Base-by-base conservation (phyloP, 2,888 invertebrate genomes). In the Idaea dimidiata region DNA sequence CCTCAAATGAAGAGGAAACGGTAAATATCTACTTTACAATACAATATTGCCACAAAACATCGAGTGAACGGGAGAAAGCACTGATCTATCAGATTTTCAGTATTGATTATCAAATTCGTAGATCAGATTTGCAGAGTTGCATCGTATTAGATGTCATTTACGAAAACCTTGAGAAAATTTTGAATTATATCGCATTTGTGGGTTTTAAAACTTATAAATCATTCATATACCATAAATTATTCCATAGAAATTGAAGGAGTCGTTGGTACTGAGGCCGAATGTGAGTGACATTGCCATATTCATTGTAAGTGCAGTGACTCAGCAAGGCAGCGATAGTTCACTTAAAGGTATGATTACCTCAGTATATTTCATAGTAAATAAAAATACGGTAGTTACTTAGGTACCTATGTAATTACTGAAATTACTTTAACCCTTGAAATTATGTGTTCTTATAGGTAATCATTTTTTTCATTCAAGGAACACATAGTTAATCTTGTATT, bases 251-350 rank as follows among this genome's bases (percentile, higher is more conserved):
- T 59, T 18, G 17, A 76, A 83, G 60, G 76, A 83, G 59, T 70
- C 75, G 53, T 72, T 75, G 6, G 67, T 75, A 57, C 69, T 89
- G 31, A 74, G 75, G 54, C 86, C 92, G 10, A 74, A 86, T 53
- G 62, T 85, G 58, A 86, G 93, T 63, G 94, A 95, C 68, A 88
- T 93, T 57, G 74, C 91, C 17, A 83, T 94, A 43, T 83, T 94
- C 60, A 81, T 94, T 3, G 77, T 94, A 17, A 93, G 94, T 3
- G 94, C 94, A 6, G 82, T 94, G 57, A 92, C 93, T 54, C 95
- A 95, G 73, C 95, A 95, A 88, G 95, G 94, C 67, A 86, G 83
- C 67, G 74, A 71, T 63, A 78, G 76, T 59, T 85, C 87, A 69
- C 66, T 84, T 10, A 83, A 81, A 77, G 85, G 87, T 84, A 60